These are phyloP conservation scores for Cephus cinctus DNA, from an alignment of 1,140 invertebrate genomes.

Conservation along the genomic window DNA sequence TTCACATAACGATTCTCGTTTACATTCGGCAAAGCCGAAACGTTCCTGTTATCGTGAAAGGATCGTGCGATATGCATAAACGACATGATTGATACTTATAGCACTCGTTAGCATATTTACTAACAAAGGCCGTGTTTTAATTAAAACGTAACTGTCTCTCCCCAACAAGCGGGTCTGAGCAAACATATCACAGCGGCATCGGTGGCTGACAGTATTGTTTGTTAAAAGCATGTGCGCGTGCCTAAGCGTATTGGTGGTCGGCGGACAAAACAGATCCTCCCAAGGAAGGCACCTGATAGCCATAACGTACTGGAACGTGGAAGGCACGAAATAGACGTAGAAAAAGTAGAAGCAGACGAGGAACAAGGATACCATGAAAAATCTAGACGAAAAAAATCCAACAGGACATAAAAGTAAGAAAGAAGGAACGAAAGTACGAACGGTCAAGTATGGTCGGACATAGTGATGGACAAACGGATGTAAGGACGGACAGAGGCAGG, in stretches of 20 bases:
- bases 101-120: slow-evolving; percentile 39
- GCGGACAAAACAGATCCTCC: no score
- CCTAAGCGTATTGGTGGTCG: not conserved
- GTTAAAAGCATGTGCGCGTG: not conserved
- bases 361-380: not conserved
- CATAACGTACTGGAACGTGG: no score
- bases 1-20: not conserved
- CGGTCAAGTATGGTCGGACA: slow-evolving; percentile 10
- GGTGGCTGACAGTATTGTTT: no score
- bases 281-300: no score
- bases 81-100: slow-evolving; percentile 43
- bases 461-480: slow-evolving; percentile 18
- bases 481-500: slow-evolving; percentile 29
- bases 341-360: no score
- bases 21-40: slow-evolving; percentile 10
- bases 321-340: no score
- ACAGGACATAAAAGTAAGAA: slow-evolving; percentile 3
- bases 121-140: slow-evolving; percentile 34
- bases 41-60: slow-evolving; percentile 23
- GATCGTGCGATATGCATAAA: slow-evolving; percentile 31
- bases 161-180: no score
- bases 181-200: no score
- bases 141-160: slow-evolving; percentile 32
- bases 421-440: slow-evolving; percentile 7
- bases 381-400: not conserved